Conservation (phyloP, 2,888 invertebrate genomes). For the Galerucella pusilla region DNA sequence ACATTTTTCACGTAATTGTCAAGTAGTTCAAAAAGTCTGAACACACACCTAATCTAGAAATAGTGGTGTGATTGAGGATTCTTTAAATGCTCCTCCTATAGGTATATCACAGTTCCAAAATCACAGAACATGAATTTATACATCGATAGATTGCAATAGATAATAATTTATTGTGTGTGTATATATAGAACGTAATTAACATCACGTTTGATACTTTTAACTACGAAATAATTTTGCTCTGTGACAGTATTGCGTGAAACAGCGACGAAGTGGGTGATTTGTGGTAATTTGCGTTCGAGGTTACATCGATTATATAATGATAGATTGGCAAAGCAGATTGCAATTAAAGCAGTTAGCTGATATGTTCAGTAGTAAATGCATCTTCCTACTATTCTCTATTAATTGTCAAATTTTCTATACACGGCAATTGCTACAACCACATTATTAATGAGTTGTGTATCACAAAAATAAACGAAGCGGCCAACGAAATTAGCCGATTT, state of each 20-base stretch:
- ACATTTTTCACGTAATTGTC: too few relatives aligned
- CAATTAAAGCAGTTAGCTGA: background rate
- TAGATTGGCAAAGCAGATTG: background rate
- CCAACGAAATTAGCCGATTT: too few relatives aligned
- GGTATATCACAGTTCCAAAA: too few relatives aligned
- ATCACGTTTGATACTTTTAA: background rate
- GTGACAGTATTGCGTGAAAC: slow-evolving; percentile 1
- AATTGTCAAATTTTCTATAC: background rate
- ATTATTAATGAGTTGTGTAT: too few relatives aligned
- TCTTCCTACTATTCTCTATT: background rate
- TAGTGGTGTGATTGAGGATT: too few relatives aligned
- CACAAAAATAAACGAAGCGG: too few relatives aligned
- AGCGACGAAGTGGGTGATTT: slow-evolving; percentile 6
- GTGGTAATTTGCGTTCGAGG: slow-evolving; percentile 5
- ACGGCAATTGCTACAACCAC: background rate
- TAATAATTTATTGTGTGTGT: too few relatives aligned
- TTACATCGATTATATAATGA: slow-evolving; percentile 8
- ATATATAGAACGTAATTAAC: background rate
- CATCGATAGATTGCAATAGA: too few relatives aligned
- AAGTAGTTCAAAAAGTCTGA: too few relatives aligned
- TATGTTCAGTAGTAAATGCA: background rate
- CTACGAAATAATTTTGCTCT: slow-evolving; percentile 2
- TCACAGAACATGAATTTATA: too few relatives aligned
- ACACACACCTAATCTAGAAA: too few relatives aligned
- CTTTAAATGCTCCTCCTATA: too few relatives aligned